Evolutionary conservation across 2,888 invertebrate species (phyloP).

Genomic region (Mimumesa dahlbomi): DNA sequence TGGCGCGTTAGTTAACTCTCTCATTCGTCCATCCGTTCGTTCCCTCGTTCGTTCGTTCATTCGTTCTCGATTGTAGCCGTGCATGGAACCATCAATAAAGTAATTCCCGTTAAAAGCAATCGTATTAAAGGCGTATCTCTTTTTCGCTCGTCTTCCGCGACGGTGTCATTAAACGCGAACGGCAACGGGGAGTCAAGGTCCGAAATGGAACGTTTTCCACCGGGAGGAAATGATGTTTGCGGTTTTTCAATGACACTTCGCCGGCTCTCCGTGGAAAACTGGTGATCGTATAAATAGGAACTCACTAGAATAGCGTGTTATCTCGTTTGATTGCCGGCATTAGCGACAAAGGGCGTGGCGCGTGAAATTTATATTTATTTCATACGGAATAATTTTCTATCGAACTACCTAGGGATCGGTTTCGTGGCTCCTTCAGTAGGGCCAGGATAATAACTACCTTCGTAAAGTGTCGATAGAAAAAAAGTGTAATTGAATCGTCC

Average conservation of each 20-base stretch:
- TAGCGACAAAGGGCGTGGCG: too few species aligned
- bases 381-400: too few species aligned
- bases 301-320: not conserved
- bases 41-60: slow-evolving; percentile 29
- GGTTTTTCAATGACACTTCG: slow-evolving; percentile 29
- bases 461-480: too few species aligned
- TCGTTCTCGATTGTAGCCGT: slow-evolving; percentile 53
- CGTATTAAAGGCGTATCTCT: slow-evolving; percentile 48
- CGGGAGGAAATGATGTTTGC: slow-evolving; percentile 30
- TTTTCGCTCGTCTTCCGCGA: slow-evolving; percentile 31
- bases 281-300: too few species aligned
- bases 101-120: slow-evolving; percentile 59
- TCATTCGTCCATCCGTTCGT: slow-evolving; percentile 25
- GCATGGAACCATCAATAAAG: slow-evolving; percentile 59
- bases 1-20: slow-evolving; percentile 48
- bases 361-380: too few species aligned
- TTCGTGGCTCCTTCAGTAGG: too few species aligned
- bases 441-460: too few species aligned
- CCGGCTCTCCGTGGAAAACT: not conserved
- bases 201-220: slow-evolving; percentile 8
- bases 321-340: not conserved
- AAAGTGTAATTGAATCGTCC: too few species aligned
- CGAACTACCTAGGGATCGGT: too few species aligned
- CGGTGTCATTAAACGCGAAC: slow-evolving; percentile 44
- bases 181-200: slow-evolving; percentile 3